Conservation (phyloP, 2,888 invertebrate genomes). For the Calameuta idolon region DNA sequence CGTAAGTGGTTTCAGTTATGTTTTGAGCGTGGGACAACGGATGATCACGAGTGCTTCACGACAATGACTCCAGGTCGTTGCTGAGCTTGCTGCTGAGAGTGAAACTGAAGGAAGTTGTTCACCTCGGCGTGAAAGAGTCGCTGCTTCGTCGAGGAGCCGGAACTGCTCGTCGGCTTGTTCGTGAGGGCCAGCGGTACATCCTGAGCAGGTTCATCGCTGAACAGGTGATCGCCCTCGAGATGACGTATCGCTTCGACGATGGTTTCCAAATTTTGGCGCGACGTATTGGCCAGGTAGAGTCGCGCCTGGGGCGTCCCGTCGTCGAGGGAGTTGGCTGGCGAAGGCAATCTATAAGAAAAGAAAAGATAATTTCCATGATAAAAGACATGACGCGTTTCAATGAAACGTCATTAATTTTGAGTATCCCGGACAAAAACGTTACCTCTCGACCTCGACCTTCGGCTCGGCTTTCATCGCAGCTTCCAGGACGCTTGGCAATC, state of each 20-base stretch:
- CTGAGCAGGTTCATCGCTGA: slow-evolving; percentile 78
- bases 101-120: slow-evolving; percentile 75
- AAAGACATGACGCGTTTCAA: neutral
- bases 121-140: slow-evolving; percentile 71
- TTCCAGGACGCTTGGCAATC: slow-evolving; percentile 80
- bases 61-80: slow-evolving; percentile 92
- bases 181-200: slow-evolving; percentile 61
- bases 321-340: slow-evolving; percentile 68
- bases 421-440: neutral
- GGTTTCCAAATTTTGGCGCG: slow-evolving; percentile 95
- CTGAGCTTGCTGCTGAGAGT: slow-evolving; percentile 63
- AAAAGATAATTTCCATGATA: neutral
- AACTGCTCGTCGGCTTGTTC: slow-evolving; percentile 54
- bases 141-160: slow-evolving; percentile 55
- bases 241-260: slow-evolving; percentile 99
- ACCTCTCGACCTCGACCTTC: slow-evolving; percentile 78
- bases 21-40: slow-evolving; percentile 53
- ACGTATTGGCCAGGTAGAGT: slow-evolving; percentile 77
- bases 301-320: slow-evolving; percentile 69
- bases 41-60: slow-evolving; percentile 80
- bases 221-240: slow-evolving; percentile 94
- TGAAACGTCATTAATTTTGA: neutral
- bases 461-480: slow-evolving; percentile 91
- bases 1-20: slow-evolving; percentile 30
- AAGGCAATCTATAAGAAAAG: slow-evolving; percentile 71